Evolutionary conservation across 2,888 invertebrate genomes (phyloP), one percentile per base, ranked within the genome.

Genomic region (Notodonta dromedarius): DNA sequence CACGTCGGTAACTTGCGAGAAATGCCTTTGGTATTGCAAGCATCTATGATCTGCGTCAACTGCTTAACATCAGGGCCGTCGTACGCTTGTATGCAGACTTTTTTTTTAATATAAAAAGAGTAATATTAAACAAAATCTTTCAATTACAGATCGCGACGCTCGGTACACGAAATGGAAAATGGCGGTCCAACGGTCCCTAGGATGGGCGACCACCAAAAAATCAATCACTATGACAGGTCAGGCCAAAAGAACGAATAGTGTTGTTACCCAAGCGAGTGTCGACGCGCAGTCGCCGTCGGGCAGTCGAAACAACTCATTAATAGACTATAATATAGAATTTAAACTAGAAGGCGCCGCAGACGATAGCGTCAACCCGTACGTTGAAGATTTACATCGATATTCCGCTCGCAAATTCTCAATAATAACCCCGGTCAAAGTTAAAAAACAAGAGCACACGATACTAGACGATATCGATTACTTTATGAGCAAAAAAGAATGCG

Each of bases 111-210:
- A n/a, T n/a, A n/a, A n/a, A n/a, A n/a, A n/a, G n/a, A n/a, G 1
- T 24, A 24, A 24, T 2, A 24, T 24, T 24, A 24, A 24, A 24
- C 51, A 16, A 51, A 9, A 16, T n/a, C n/a, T 14, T 16, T 16
- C 4, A 51, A 57, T 86, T 86, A 3, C 88, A 96, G 97, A 98
- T 83, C 95, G 98, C 61, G 96, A 97, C 82, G 94, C 95, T 5
- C 95, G 98, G 66, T 98, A 98, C 87, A 96, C 95, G 8, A 97
- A 97, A 89, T 99, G 99, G 99, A 98, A 98, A 90, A 97, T 97
- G 95, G 99, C 99, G 0, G 98, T 99, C 2, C 96, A 98, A 80
- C 95, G 98, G 42, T 97, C 98, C 48, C 95, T 98, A 74, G 97
- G 98, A 66, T 99, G 99, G 99, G 97, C 96, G 24, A 94, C 95